Base-by-base conservation (phyloP, 2,797 vertebrate genomes). In the Jordanella pulchra region DNA sequence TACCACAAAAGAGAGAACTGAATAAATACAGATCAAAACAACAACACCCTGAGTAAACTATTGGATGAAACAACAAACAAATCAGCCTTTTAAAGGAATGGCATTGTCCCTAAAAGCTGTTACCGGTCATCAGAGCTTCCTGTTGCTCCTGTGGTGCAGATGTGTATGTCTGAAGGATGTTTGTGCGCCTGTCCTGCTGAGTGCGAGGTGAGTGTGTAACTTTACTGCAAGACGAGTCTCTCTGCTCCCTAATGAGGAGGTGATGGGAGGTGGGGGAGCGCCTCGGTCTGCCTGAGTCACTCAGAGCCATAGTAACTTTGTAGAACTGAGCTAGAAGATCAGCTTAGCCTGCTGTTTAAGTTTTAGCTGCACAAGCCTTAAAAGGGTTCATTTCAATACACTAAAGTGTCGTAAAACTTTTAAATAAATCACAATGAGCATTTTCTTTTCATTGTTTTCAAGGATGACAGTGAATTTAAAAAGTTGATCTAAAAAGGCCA, bases 231-330 rank as follows among this genome's bases (percentile, higher is more conserved):
- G 81, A 72, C 77, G 28, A 14, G 85, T 75, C 67, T 77, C 71
- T 78, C 67, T 50, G 48, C 51, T 77, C 75, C 65, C 74, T 92
- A 90, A 89, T 85, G 91, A 90, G 85, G 81, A 84, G 71, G 77
- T 72, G 72, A 69, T 68, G 42, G 71, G 54, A 56, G 67, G 60
- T 28, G 32, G 50, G 60, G 67, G 55, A 42, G 32, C 27, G 35
- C 78, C 81, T 83, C 84, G 69, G 17, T 86, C 75, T 45, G 25
- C 32, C 76, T 84, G 87, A 89, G 79, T 89, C 87, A 85, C 67
- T 21, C 47, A 0, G 39, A 63, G 70, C 75, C 72, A 27, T 39
- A 32, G 86, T 61, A 75, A 54, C 68, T 66, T 73, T 53, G 51
- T 28, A 17, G 32, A 63, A 73, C 10, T 42, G 3, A 58, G 58